A percentile compares a stretch with the other conserved stretches of the same genome.
Conservation (phyloP, 92 coral and sea anemone genomes). For the Porites rus region DNA sequence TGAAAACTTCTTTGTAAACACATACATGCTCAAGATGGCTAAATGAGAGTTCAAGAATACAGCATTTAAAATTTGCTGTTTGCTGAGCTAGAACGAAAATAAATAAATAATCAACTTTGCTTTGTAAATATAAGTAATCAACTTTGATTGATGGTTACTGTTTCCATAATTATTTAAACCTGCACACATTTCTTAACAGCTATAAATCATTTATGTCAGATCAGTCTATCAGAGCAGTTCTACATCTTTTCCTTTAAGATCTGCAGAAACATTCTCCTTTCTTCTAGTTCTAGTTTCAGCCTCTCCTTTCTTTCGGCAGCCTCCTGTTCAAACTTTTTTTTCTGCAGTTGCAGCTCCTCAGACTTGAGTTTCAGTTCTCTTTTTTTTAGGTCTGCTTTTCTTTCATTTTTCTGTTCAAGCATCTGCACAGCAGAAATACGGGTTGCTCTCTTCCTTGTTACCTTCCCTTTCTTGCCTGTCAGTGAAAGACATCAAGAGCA, state of each 20-base stretch:
- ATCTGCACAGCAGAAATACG: slow-evolving; percentile 37
- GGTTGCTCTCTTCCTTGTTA: slow-evolving; percentile 8
- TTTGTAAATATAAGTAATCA: slow-evolving; percentile 15
- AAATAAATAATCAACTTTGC: slow-evolving; percentile 14
- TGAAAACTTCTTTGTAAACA: background rate
- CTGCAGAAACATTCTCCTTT: slow-evolving; percentile 31
- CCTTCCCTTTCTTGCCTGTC: slow-evolving; percentile 3
- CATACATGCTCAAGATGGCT: background rate
- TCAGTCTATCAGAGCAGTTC: slow-evolving; percentile 14
- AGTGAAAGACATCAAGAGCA: slow-evolving; percentile 2
- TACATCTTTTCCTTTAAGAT: slow-evolving; percentile 35
- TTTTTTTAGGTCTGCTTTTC: slow-evolving; percentile 32
- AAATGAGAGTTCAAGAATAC: no score
- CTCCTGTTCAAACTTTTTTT: slow-evolving; percentile 35
- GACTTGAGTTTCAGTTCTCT: slow-evolving; percentile 20
- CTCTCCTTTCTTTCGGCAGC: slow-evolving; percentile 34
- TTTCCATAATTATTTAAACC: background rate
- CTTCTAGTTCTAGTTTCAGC: slow-evolving; percentile 40
- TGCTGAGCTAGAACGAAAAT: slow-evolving; percentile 20
- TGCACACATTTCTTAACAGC: background rate
- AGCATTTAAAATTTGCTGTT: slow-evolving; percentile 8
- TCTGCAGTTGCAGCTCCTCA: slow-evolving; percentile 27
- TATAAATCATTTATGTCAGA: background rate
- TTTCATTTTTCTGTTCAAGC: slow-evolving; percentile 28
- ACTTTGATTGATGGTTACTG: slow-evolving; percentile 11